Base-by-base conservation (phyloP, 1,140 invertebrate genomes). In the Philopotamus ludificatus region DNA sequence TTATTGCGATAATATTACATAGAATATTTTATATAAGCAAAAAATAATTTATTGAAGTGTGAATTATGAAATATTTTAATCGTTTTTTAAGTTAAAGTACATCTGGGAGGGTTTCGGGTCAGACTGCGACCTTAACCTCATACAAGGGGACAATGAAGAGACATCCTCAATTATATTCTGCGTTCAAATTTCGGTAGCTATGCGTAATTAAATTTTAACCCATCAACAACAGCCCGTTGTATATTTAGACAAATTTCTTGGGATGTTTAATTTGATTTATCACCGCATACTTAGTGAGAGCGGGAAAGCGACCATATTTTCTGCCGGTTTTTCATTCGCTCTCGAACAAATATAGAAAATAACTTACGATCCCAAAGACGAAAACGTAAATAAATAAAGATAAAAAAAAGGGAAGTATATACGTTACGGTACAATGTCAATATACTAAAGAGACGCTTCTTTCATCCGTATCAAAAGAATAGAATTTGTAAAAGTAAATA, bases 211-310 rank as follows among this genome's bases (percentile, higher is more conserved):
- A 16, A 47, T 9, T 47, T 47, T 47, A 47, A 9, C 4, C 12
- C 28, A 34, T 34, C 4, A 7, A 34, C 12, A 34, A 34, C 4
- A 34, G 28, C 12, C 4, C 4, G 4, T 12, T 34, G 28, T 34
- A 12, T 34, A 12, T 12, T 34, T 7, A 12, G 44, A 47, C 8
- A 47, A 47, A 7, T 8, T 16, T 16, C 18, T 47, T 47, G 8
- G 44, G 18, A 47, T 8, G 10, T 47, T 47, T 47, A 47, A 47
- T 47, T 47, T 47, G 44, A 47, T 47, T 47, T 47, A 47, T 47
- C 10, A 20, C 10, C 18, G 44, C 18, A 15, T 12, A 47, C 18
- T 47, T 47, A 47, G 18, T 4, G 44, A 16, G 8, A 16, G 10
- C 4, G 10, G 44, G 4, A 9, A 47, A 9, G 8, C 10, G 15